Conservation (phyloP, 2,113 vertebrate species). For the Herpetotheres cachinnans region DNA sequence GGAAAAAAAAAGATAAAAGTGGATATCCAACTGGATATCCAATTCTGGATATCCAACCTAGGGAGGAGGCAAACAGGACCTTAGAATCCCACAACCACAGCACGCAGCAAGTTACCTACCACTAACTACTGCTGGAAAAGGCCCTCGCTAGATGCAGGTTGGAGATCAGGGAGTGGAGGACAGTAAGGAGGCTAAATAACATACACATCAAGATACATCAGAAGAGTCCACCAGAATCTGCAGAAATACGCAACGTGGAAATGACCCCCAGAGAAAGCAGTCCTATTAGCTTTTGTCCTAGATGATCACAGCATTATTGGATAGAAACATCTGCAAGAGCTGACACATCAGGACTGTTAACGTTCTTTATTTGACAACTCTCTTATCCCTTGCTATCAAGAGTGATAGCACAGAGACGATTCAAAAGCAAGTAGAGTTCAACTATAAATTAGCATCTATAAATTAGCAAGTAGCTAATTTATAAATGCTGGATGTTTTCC, state of each 20-base stretch:
- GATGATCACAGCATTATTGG: not conserved
- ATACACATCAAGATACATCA: not conserved
- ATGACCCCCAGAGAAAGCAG: not conserved
- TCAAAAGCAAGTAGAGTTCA: not conserved
- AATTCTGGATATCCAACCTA: not conserved
- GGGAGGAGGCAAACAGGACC: not conserved
- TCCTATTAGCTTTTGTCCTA: not conserved
- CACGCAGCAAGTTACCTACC: not conserved
- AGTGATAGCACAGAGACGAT: not conserved
- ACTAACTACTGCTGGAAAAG: not conserved
- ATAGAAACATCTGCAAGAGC: not conserved
- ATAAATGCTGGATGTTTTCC: not conserved
- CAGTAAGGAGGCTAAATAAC: not conserved
- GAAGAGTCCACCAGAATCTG: not conserved
- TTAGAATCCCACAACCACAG: not conserved
- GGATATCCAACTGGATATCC: no score
- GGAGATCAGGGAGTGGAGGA: rapidly evolving
- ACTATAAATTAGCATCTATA: not conserved
- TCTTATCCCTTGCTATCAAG: not conserved
- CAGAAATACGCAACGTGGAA: not conserved
- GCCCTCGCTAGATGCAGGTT: not conserved
- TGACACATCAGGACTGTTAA: not conserved
- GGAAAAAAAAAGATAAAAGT: not conserved
- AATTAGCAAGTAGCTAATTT: not conserved
- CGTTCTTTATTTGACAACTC: not conserved